Percentiles rank a stretch among this genome's conserved stretches.
Conservation (phyloP, 2,888 invertebrate species). For the Thecophora atra region DNA sequence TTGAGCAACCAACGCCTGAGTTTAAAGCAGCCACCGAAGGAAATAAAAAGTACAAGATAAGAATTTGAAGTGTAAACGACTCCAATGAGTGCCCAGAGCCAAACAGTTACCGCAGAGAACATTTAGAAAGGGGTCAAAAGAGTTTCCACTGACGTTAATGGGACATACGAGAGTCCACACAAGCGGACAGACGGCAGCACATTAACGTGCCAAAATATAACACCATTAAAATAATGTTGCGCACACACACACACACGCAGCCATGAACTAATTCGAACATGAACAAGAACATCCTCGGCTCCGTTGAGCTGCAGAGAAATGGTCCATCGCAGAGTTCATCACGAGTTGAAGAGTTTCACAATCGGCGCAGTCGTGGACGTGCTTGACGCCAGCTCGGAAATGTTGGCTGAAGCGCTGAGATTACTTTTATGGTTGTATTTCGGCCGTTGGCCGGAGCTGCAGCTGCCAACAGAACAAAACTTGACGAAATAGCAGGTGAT, state of each 20-base stretch:
- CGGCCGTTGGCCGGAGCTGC: not conserved
- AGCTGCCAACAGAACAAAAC: not conserved
- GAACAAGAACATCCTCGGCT: not conserved
- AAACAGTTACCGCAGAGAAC: not conserved
- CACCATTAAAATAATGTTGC: slow-evolving; percentile 29
- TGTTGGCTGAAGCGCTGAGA: not conserved
- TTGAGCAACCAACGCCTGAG: not conserved
- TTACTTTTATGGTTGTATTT: slow-evolving; percentile 1
- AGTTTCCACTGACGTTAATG: not conserved
- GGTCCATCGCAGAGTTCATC: slow-evolving; percentile 25
- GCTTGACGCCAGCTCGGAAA: not conserved
- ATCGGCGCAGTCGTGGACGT: slow-evolving; percentile 2
- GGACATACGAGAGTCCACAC: not conserved
- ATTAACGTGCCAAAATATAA: slow-evolving; percentile 18
- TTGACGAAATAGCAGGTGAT: slow-evolving; percentile 17
- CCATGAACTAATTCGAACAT: not conserved
- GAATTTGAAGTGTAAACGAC: not conserved
- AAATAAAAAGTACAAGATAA: not conserved
- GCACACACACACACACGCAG: slow-evolving; percentile 1
- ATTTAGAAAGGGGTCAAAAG: not conserved
- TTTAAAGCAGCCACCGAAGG: no score
- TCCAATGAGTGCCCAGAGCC: slow-evolving; percentile 8
- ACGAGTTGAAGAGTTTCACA: slow-evolving; percentile 19
- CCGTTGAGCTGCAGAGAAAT: slow-evolving; percentile 13
- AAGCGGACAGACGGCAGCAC: slow-evolving; percentile 6